Evolutionary conservation across 2,113 vertebrate species (phyloP).

Genomic region (Xiphophorus hellerii): DNA sequence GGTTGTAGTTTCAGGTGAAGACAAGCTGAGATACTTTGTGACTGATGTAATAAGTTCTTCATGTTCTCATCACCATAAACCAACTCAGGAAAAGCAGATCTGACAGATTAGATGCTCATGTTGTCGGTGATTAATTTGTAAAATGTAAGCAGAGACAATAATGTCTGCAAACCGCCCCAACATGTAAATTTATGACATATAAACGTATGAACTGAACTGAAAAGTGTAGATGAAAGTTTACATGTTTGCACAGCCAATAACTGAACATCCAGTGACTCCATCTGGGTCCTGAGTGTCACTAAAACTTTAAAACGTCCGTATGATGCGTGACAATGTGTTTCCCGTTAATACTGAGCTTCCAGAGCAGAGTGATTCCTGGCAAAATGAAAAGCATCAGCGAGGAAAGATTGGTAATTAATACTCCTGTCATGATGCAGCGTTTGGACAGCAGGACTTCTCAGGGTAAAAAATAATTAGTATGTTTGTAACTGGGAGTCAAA

Average conservation of each 20-base stretch:
- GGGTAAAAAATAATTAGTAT: slow-evolving; percentile 11
- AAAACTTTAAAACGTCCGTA: neutral
- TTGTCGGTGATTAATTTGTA: neutral
- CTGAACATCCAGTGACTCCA: neutral
- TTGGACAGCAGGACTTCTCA: slow-evolving; percentile 5
- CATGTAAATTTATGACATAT: neutral
- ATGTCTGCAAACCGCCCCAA: neutral
- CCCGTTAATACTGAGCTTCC: neutral
- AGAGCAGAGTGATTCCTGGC: neutral
- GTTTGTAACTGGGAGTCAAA: slow-evolving; percentile 25
- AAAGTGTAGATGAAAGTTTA: neutral
- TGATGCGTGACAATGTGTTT: slow-evolving; percentile 6
- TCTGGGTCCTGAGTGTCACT: neutral
- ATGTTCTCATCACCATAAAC: neutral
- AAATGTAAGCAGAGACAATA: neutral
- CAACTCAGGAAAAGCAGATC: neutral
- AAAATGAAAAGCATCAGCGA: neutral
- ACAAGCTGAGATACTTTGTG: neutral
- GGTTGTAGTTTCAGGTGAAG: neutral
- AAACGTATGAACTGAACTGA: neutral
- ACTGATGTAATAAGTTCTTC: neutral
- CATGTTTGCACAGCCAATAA: neutral
- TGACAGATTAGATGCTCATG: neutral
- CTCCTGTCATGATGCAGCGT: slow-evolving; percentile 8
- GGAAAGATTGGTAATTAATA: slow-evolving; percentile 38